Evolutionary conservation across 2,888 invertebrate genomes (phyloP), one percentile per base, ranked within the genome.

Genomic region (Ophion costatus): DNA sequence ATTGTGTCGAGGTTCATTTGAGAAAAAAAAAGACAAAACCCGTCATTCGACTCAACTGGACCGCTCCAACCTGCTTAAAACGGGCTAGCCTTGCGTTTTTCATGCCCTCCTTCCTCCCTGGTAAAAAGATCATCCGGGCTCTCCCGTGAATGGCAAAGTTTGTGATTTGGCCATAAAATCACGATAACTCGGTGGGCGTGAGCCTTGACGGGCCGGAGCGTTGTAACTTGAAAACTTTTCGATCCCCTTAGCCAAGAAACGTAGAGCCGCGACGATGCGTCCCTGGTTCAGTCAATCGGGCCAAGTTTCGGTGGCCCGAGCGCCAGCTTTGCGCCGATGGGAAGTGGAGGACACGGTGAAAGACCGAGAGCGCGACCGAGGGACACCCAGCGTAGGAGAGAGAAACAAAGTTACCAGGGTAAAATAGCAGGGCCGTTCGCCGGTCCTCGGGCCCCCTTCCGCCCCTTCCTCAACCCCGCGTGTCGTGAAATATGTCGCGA

Each of bases 401-500:
- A 45, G 71, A 24, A 14, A 57, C 61, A 38, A 22, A 66, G 67
- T 63, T 33, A 78, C 51, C 76, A 61, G 67, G 78, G 75, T 29
- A 66, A 67, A 38, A 63, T 57, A 61, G 59, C 66, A 33, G 80
- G 74, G 83, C 59, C 56, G 73, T 56, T 80, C 70, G 82, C 74
- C 78, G 77, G 80, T 70, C 59, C 77, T 63, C 57, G 22, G 45
- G 76, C 42, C 63, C 79, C 73, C 42, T 59, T 69, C 67, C 73
- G 14, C 63, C 66, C 75, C 86, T 85, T 85, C 82, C 80, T 84
- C 81, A 70, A 64, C 74, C 84, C 75, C 82, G 76, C 86, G 86
- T 89, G 89, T 91, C 90, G 91, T 93, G 93, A 93, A 93, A 93
- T 93, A 93, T 93, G 93, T 93, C 93, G 92, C 93, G 93, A 93